Percentiles rank a stretch among this genome's conserved stretches.
Evolutionary conservation across 2,113 vertebrate species (phyloP).

Genomic region (Oplegnathus fasciatus): DNA sequence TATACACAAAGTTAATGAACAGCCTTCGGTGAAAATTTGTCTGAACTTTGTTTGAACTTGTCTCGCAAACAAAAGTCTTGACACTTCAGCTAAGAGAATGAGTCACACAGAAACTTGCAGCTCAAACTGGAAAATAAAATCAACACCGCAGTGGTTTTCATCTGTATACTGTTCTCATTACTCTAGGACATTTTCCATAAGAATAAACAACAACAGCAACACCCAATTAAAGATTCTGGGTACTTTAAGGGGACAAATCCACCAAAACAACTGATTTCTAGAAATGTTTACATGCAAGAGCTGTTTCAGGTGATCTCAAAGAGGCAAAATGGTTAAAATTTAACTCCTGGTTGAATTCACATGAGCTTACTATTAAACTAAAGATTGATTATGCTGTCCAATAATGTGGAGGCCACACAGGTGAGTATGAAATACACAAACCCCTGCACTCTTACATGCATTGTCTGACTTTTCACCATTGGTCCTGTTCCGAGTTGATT

Average conservation of each 20-base stretch:
- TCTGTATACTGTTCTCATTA: neutral
- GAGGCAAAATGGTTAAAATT: slow-evolving; percentile 14
- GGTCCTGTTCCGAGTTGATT: neutral
- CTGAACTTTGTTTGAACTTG: slow-evolving; percentile 46
- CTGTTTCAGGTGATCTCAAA: neutral
- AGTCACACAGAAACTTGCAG: slow-evolving; percentile 19
- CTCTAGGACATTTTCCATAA: neutral
- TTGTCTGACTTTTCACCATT: neutral
- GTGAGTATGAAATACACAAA: neutral
- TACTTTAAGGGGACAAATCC: neutral
- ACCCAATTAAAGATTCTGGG: neutral
- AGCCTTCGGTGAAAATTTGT: slow-evolving; percentile 10
- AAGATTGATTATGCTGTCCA: slow-evolving; percentile 8
- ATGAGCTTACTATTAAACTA: slow-evolving; percentile 15
- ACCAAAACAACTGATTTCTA: neutral
- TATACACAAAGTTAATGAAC: slow-evolving; percentile 11
- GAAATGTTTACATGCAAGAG: neutral
- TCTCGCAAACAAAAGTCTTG: slow-evolving; percentile 3
- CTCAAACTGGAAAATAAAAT: neutral
- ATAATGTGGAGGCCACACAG: neutral
- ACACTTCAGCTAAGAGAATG: slow-evolving; percentile 1
- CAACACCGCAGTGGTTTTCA: neutral
- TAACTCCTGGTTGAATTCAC: slow-evolving; percentile 33
- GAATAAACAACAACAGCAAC: neutral
- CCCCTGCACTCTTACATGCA: neutral